A percentile compares a stretch with the other conserved stretches of the same genome.
Evolutionary conservation across 2,888 invertebrate genomes (phyloP).

Genomic region (Mamestra brassicae): DNA sequence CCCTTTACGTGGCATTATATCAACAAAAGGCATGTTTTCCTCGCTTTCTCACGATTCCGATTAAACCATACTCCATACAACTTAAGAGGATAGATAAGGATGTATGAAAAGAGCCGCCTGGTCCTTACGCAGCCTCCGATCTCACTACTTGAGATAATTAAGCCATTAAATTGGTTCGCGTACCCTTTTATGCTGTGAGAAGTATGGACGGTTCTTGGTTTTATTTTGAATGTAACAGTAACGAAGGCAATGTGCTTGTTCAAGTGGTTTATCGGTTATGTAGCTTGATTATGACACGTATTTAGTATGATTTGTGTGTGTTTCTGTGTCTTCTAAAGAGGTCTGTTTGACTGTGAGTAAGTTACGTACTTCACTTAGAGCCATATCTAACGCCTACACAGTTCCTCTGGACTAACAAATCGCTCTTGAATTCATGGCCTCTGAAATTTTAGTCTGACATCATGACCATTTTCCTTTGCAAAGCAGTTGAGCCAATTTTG

Average conservation of each 20-base stretch:
- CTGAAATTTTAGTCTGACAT: background rate
- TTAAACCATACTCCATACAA: conserved; percentile 65
- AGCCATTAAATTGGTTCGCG: conserved; percentile 86
- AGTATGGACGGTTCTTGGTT: conserved; percentile 73
- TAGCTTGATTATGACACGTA: conserved; percentile 68
- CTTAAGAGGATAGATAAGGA: conserved; percentile 75
- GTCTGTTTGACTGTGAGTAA: background rate
- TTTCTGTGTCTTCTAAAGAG: conserved; percentile 3
- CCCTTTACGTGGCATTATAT: conserved; percentile 44
- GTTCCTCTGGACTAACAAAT: background rate
- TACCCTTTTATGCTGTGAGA: conserved; percentile 84
- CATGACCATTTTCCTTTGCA: background rate
- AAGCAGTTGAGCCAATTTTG: background rate
- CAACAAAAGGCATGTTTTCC: conserved; percentile 59
- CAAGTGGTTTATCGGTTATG: conserved; percentile 68
- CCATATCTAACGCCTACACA: background rate
- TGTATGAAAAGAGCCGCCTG: conserved; percentile 69
- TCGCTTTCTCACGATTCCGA: conserved; percentile 71
- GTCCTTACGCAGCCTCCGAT: conserved; percentile 77
- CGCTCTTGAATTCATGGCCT: background rate
- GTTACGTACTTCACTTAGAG: background rate
- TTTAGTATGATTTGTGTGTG: conserved; percentile 53
- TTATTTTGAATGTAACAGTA: conserved; percentile 79
- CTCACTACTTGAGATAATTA: conserved; percentile 88
- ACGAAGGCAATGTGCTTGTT: conserved; percentile 80